phyloP scores from a whole-genome alignment of 2,888 invertebrate species.

The Machimus rusticus region DNA sequence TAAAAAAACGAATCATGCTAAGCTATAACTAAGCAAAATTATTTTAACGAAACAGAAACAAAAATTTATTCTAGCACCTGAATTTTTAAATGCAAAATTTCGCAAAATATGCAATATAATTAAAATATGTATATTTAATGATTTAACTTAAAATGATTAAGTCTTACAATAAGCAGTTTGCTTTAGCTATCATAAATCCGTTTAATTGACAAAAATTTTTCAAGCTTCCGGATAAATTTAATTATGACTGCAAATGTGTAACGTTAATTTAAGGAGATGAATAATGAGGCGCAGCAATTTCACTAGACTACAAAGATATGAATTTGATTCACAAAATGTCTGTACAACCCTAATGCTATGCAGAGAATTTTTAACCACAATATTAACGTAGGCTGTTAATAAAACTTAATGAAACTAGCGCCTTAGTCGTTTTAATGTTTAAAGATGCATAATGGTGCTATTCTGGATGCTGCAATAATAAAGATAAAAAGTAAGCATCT shows the following conservation, averaged over 20 bases:
- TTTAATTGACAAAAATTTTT: not conserved
- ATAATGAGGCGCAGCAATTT: not conserved
- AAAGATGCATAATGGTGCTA: constrained; percentile 64
- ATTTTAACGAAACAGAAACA: not conserved
- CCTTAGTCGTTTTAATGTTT: constrained; percentile 50
- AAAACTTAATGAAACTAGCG: not conserved
- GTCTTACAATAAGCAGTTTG: not conserved
- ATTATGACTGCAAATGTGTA: not conserved
- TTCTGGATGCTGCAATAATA: constrained; percentile 61
- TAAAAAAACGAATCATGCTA: not conserved
- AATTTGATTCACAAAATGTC: not conserved
- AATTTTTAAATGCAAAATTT: not conserved
- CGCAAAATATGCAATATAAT: not conserved
- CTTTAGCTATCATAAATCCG: not conserved
- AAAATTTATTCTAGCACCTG: not conserved
- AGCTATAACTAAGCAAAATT: not conserved
- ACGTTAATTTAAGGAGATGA: not conserved
- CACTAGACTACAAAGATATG: not conserved
- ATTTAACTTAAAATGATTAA: not conserved
- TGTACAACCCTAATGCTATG: not conserved
- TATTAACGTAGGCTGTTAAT: not conserved
- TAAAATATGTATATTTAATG: not conserved
- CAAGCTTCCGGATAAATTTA: not conserved
- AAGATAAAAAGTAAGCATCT: constrained; percentile 48
- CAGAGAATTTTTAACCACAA: not conserved